Percentiles rank a stretch among this genome's conserved stretches.
Evolutionary conservation across 2,888 invertebrate genomes (phyloP).

Genomic region (Endotricha flammealis): DNA sequence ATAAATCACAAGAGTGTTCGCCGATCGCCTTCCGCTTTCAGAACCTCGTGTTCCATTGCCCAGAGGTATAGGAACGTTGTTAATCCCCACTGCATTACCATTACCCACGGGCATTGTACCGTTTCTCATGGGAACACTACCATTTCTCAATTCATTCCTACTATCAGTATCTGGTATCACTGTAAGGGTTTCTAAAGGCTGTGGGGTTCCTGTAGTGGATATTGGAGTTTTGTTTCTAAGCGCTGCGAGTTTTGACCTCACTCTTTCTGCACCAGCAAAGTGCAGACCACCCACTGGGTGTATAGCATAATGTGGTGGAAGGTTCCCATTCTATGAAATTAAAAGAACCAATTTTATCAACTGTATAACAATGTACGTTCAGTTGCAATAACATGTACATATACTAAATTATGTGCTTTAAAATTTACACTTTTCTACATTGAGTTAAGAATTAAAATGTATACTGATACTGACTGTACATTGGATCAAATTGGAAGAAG

Average conservation of each 20-base stretch:
- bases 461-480: too few relatives aligned
- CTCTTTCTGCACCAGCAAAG: conserved; percentile 64
- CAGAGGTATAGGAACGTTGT: conserved; percentile 13
- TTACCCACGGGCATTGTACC: conserved; percentile 2
- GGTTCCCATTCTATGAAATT: conserved; percentile 37
- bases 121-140: conserved; percentile 14
- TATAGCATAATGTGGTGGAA: conserved; percentile 54
- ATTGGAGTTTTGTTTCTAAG: conserved; percentile 26
- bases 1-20: conserved; percentile 75
- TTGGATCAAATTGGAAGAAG: too few relatives aligned
- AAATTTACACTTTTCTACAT: too few relatives aligned
- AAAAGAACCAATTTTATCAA: too few relatives aligned
- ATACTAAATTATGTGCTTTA: too few relatives aligned
- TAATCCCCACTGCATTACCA: conserved; percentile 14
- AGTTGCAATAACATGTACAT: too few relatives aligned
- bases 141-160: not conserved
- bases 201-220: too few relatives aligned
- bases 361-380: too few relatives aligned
- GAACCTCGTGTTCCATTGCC: conserved; percentile 17
- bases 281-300: conserved; percentile 59
- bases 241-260: conserved; percentile 44
- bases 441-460: too few relatives aligned
- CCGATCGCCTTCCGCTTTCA: conserved; percentile 20
- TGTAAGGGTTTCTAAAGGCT: conserved; percentile 33
- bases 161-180: conserved; percentile 28